A percentile compares a stretch with the other conserved stretches of the same genome.
Evolutionary conservation across 2,797 vertebrate species (phyloP).

Genomic region (Myripristis jacobus): DNA sequence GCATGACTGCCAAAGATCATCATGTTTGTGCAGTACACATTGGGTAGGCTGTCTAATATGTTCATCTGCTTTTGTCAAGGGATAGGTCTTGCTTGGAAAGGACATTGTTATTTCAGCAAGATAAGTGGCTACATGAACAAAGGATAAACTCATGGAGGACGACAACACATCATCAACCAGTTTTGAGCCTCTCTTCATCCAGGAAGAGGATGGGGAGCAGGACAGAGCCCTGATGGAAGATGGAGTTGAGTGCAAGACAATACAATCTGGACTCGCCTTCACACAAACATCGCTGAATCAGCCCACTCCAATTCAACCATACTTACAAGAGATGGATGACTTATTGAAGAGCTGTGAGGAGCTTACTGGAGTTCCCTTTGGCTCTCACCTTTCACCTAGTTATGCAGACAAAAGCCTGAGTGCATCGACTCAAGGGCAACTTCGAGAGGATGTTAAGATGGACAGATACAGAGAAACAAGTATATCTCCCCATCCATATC

Average conservation of each 20-base stretch:
- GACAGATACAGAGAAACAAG: conserved; percentile 37
- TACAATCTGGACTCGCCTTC: conserved; percentile 40
- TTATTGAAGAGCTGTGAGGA: conserved; percentile 82
- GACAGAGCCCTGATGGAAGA: conserved; percentile 58
- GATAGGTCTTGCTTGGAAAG: conserved; percentile 22
- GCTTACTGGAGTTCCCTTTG: conserved; percentile 63
- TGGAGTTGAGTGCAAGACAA: conserved; percentile 30
- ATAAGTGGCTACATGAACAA: conserved; percentile 6
- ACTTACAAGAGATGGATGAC: conserved; percentile 86
- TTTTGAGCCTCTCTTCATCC: conserved; percentile 74
- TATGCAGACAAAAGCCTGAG: conserved; percentile 38
- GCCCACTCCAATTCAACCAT: conserved; percentile 82
- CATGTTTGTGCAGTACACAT: background rate
- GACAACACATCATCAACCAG: conserved; percentile 42
- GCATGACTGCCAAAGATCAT: conserved; percentile 4
- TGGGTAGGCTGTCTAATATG: conserved; percentile 23
- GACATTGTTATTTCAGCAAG: background rate
- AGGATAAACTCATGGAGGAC: conserved; percentile 67
- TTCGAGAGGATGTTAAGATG: conserved; percentile 21
- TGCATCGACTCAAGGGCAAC: conserved; percentile 10
- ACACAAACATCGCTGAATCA: conserved; percentile 32
- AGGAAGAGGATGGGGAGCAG: conserved; percentile 67
- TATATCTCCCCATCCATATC: conserved; percentile 33
- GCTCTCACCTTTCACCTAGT: conserved; percentile 43
- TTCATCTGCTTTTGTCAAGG: conserved; percentile 44